Percentiles rank a stretch among this genome's conserved stretches.
phyloP scores from a whole-genome alignment of 2,797 vertebrate genomes.

The Scolopax bukidnonensis region DNA sequence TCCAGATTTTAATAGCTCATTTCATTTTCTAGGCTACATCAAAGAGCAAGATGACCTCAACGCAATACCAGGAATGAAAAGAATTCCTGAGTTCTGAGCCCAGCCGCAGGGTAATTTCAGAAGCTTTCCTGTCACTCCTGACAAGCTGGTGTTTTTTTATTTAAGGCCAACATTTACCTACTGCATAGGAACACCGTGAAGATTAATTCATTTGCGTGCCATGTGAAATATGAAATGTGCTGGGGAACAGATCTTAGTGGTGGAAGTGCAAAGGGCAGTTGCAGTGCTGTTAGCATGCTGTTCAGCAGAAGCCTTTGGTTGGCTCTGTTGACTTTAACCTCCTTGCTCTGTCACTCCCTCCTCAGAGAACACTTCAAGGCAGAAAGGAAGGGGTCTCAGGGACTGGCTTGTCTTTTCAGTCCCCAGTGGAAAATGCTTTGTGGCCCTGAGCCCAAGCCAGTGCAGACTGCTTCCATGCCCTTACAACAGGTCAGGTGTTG shows the following conservation, averaged over 20 bases:
- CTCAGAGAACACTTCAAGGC: background rate
- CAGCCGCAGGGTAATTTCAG: background rate
- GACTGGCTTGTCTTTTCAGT: background rate
- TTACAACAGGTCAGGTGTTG: background rate
- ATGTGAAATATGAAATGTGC: background rate
- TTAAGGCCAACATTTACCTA: background rate
- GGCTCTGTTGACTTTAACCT: background rate
- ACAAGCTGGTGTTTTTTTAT: background rate
- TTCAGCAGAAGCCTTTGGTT: background rate
- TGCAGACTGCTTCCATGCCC: background rate
- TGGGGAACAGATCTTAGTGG: background rate
- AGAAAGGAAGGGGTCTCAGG: background rate
- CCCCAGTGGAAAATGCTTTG: background rate
- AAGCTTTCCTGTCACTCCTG: background rate
- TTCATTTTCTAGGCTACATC: slow-evolving; percentile 33
- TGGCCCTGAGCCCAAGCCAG: background rate
- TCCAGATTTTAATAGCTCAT: slow-evolving; percentile 45
- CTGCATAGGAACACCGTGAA: background rate
- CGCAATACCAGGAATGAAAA: background rate
- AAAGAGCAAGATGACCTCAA: slow-evolving; percentile 21
- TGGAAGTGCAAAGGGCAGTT: background rate
- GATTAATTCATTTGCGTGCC: background rate
- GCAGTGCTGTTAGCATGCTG: background rate
- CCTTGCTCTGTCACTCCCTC: background rate
- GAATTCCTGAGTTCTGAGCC: slow-evolving; percentile 16